phyloP scores from a whole-genome alignment of 2,888 invertebrate genomes.

The Athetis lepigone region DNA sequence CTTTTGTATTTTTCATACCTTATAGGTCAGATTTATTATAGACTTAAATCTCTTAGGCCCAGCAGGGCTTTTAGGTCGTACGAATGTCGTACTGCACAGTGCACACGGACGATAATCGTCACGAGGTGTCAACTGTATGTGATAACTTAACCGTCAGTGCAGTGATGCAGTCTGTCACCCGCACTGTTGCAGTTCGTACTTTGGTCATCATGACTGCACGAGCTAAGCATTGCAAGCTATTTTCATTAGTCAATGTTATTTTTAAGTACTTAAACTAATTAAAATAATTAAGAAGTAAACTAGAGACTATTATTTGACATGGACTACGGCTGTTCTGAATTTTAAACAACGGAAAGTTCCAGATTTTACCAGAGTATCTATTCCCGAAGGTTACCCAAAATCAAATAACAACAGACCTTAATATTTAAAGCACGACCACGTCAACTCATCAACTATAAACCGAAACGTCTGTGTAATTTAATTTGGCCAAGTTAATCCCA shows the following conservation, averaged over 20 bases:
- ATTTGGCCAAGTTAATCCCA: slow-evolving; percentile 80
- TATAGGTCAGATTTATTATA: too few relatives aligned
- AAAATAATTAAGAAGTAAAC: not conserved
- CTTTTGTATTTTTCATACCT: too few relatives aligned
- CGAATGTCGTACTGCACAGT: too few relatives aligned
- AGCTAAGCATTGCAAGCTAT: not conserved
- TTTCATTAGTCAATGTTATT: not conserved
- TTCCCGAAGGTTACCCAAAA: slow-evolving; percentile 18
- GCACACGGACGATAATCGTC: too few relatives aligned
- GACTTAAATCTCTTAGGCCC: too few relatives aligned
- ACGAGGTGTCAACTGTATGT: too few relatives aligned
- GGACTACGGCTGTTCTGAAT: too few relatives aligned
- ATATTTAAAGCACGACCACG: slow-evolving; percentile 47
- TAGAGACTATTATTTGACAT: slow-evolving; percentile 3
- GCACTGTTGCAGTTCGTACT: too few relatives aligned
- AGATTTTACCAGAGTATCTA: not conserved
- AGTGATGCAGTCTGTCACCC: too few relatives aligned
- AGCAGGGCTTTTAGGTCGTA: too few relatives aligned
- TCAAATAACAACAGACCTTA: slow-evolving; percentile 21
- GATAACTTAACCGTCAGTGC: too few relatives aligned
- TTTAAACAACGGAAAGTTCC: not conserved
- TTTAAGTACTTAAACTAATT: slow-evolving; percentile 2
- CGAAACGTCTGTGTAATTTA: slow-evolving; percentile 82
- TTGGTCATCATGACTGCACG: too few relatives aligned
- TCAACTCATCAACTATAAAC: slow-evolving; percentile 71